A percentile compares a stretch with the other conserved stretches of the same genome.
Conservation (phyloP, 2,797 vertebrate species). For the Chaetophractus vellerosus region DNA sequence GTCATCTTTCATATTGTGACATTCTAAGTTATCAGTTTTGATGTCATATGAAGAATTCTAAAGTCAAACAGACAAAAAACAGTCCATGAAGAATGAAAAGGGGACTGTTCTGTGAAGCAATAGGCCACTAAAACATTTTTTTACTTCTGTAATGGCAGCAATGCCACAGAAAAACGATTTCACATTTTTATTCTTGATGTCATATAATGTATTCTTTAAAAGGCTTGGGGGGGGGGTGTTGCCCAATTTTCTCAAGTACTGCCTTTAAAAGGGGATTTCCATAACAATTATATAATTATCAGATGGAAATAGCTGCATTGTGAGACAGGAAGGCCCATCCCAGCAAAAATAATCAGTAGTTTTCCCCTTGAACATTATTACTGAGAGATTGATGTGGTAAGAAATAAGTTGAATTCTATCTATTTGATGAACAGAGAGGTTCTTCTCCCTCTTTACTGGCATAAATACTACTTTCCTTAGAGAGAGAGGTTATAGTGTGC, state of each 20-base stretch:
- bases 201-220: not conserved
- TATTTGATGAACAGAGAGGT: not conserved
- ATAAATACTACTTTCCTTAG: not conserved
- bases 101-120: not conserved
- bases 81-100: conserved; percentile 4
- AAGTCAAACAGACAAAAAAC: conserved; percentile 41
- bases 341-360: conserved; percentile 56
- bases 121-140: not conserved
- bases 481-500: not conserved
- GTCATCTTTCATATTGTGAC: conserved; percentile 5
- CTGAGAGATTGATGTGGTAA: conserved; percentile 58
- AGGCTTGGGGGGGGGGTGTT: not conserved
- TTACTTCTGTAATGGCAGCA: conserved; percentile 25
- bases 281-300: conserved; percentile 78
- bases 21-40: conserved; percentile 10
- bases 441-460: not conserved
- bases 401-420: conserved; percentile 73
- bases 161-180: not conserved
- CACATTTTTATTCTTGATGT: not conserved
- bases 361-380: conserved; percentile 76
- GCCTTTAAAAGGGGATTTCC: conserved; percentile 79
- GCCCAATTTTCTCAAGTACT: conserved; percentile 53
- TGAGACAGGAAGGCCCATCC: conserved; percentile 85
- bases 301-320: conserved; percentile 72
- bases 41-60: not conserved